These are phyloP conservation scores for Euphonia xanthogaster DNA, from an alignment of 2,797 vertebrate species.

Conservation along the genomic window DNA sequence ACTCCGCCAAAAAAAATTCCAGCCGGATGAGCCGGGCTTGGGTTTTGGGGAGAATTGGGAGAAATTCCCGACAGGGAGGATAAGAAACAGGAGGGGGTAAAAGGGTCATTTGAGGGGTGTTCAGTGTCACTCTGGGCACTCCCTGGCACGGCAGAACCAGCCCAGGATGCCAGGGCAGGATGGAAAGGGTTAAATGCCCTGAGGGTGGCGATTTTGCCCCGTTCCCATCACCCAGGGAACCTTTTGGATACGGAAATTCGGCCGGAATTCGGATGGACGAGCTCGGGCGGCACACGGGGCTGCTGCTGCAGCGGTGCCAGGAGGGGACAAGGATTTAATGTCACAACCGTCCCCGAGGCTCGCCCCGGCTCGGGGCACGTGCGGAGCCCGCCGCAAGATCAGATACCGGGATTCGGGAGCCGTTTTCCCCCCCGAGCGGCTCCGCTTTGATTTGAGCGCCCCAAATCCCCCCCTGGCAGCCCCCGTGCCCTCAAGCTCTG, in stretches of 20 bases:
- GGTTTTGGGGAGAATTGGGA: neutral
- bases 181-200: neutral
- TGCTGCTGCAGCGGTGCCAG: neutral
- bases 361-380: accelerated
- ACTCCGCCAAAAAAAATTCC: neutral
- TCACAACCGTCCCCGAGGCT: accelerated
- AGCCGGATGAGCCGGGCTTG: neutral
- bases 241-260: neutral
- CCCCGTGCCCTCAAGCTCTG: accelerated
- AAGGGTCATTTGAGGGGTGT: neutral
- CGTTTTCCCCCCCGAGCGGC: neutral
- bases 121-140: neutral
- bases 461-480: neutral
- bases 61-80: neutral
- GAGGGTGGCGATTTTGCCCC: accelerated
- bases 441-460: neutral
- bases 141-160: neutral
- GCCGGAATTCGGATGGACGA: neutral
- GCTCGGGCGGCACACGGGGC: neutral
- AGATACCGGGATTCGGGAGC: neutral
- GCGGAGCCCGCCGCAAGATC: neutral
- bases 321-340: accelerated
- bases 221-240: neutral
- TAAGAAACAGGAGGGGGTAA: neutral
- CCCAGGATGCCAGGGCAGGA: neutral